Percentiles rank a stretch among this genome's conserved stretches.
These are phyloP conservation scores for Tribolium castaneum DNA, from an alignment of 1,140 invertebrate genomes.

Conservation along the genomic window DNA sequence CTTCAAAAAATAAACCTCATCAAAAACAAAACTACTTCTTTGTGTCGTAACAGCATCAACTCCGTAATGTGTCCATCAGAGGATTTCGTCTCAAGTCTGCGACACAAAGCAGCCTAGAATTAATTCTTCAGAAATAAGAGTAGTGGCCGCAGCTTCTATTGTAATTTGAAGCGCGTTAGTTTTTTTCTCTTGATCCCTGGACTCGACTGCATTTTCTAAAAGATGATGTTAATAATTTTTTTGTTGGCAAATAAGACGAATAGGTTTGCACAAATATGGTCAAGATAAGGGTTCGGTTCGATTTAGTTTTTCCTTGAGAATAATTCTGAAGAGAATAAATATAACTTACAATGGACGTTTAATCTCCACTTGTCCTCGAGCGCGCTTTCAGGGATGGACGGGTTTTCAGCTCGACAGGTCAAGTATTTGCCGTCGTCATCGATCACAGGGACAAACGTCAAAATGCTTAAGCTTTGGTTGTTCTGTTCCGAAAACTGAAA, in stretches of 20 bases:
- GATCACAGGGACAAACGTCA: constrained; percentile 78
- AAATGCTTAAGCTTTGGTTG: constrained; percentile 85
- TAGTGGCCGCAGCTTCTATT: neutral
- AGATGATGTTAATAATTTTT: neutral
- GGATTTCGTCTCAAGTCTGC: neutral
- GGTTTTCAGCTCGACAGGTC: constrained; percentile 80
- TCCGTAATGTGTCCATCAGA: neutral
- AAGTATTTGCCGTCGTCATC: constrained; percentile 78
- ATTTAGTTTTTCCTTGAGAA: constrained; percentile 32
- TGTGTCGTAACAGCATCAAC: neutral
- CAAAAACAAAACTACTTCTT: neutral
- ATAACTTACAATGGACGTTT: constrained; percentile 79
- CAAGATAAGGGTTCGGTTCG: constrained; percentile 8
- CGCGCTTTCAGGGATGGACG: constrained; percentile 80
- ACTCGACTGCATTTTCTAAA: neutral
- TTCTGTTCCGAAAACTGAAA: constrained; percentile 80
- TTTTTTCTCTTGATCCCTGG: neutral
- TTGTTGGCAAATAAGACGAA: neutral
- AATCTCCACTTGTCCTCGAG: constrained; percentile 85
- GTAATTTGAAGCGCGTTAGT: neutral
- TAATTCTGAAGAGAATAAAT: constrained; percentile 31
- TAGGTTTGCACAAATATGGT: neutral
- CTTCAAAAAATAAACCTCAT: neutral
- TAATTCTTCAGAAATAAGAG: neutral
- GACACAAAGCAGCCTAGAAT: neutral